phyloP scores from a whole-genome alignment of 1,140 invertebrate species.

The Ips typographus region DNA sequence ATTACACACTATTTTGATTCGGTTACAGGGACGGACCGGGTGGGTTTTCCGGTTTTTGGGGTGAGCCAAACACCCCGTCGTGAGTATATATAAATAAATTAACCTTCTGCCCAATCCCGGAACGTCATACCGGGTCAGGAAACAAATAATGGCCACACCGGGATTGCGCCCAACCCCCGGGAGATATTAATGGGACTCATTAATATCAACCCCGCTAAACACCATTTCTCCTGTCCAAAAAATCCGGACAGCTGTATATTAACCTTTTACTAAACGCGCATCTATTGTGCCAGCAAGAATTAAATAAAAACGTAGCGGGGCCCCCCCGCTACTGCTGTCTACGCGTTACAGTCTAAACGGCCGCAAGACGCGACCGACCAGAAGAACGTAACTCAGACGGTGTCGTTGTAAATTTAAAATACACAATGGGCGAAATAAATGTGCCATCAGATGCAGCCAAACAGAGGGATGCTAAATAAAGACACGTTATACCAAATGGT shows the following conservation, averaged over 20 bases:
- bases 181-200: constrained; percentile 25
- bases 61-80: neutral
- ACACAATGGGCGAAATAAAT: constrained; percentile 23
- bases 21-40: neutral
- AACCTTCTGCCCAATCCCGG: constrained; percentile 9
- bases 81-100: constrained; percentile 13
- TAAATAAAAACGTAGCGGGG: neutral
- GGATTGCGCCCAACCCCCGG: constrained; percentile 13
- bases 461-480: constrained; percentile 23
- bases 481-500: constrained; percentile 29
- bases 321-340: neutral
- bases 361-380: neutral
- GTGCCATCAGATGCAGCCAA: constrained; percentile 19
- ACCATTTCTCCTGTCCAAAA: constrained; percentile 33
- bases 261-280: constrained; percentile 15
- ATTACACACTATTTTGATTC: constrained; percentile 9
- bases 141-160: constrained; percentile 1
- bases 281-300: neutral
- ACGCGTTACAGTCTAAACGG: constrained; percentile 12
- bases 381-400: neutral
- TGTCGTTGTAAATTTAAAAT: constrained; percentile 23
- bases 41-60: neutral
- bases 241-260: constrained; percentile 28
- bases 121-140: constrained; percentile 8
- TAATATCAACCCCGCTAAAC: constrained; percentile 27